phyloP scores from a whole-genome alignment of 2,888 invertebrate genomes.

The Biston stratarius region DNA sequence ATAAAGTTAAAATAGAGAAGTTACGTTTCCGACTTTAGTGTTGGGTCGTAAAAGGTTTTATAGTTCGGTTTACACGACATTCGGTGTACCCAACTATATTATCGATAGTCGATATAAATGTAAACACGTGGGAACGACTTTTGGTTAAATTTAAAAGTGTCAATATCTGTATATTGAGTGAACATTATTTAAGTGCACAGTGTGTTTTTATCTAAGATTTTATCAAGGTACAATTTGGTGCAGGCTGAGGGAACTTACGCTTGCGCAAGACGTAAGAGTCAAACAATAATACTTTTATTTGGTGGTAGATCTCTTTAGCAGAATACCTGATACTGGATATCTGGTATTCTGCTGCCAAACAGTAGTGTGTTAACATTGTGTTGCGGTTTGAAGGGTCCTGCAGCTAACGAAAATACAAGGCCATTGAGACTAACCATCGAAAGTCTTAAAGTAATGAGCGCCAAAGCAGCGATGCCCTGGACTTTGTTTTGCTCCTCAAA shows the following conservation, averaged over 20 bases:
- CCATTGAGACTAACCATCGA: too few relatives aligned
- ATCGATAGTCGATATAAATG: constrained; percentile 34
- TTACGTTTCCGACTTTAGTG: constrained; percentile 33
- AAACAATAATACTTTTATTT: too few relatives aligned
- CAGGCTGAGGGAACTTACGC: not conserved
- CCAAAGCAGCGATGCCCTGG: too few relatives aligned
- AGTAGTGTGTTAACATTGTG: too few relatives aligned
- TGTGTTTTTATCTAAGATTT: constrained; percentile 30
- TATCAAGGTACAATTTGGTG: not conserved
- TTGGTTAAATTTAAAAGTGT: constrained; percentile 31
- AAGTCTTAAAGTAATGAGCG: too few relatives aligned
- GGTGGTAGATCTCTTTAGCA: too few relatives aligned
- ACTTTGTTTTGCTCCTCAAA: too few relatives aligned
- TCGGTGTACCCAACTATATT: constrained; percentile 35
- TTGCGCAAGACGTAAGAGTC: not conserved
- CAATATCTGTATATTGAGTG: constrained; percentile 22
- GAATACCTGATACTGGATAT: too few relatives aligned
- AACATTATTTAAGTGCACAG: constrained; percentile 18
- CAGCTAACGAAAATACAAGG: too few relatives aligned
- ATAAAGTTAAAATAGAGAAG: constrained; percentile 36
- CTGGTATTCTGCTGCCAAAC: too few relatives aligned
- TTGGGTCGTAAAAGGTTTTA: constrained; percentile 41
- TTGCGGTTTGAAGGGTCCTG: too few relatives aligned
- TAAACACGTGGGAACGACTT: constrained; percentile 38
- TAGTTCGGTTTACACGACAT: constrained; percentile 40